These are phyloP conservation scores for Idaea aversata DNA, from an alignment of 2,888 invertebrate species.

Conservation along the genomic window DNA sequence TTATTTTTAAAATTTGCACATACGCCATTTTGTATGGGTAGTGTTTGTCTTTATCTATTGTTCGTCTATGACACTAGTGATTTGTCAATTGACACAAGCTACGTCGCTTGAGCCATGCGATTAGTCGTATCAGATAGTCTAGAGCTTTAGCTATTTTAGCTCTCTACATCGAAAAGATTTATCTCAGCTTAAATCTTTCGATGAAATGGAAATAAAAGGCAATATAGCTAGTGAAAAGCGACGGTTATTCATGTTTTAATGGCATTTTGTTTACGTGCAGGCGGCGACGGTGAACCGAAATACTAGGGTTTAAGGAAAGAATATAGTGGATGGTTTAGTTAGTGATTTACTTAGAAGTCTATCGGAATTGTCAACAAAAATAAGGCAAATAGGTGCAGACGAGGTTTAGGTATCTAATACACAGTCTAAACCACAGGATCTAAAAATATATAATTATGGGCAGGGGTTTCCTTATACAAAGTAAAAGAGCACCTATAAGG, in stretches of 20 bases:
- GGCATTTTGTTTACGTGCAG: conserved; percentile 56
- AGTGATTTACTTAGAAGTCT: neutral
- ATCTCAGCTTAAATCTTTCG: conserved; percentile 22
- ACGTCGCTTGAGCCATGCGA: neutral
- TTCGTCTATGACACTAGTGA: neutral
- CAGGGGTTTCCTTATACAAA: too few species aligned
- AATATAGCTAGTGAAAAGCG: conserved; percentile 41
- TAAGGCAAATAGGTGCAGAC: neutral
- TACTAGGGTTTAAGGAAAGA: conserved; percentile 30
- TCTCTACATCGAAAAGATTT: conserved; percentile 17
- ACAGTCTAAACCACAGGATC: too few species aligned
- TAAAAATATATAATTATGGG: too few species aligned
- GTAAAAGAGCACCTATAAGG: too few species aligned
- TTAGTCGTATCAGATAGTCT: neutral
- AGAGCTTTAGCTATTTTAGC: neutral
- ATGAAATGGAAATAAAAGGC: conserved; percentile 44
- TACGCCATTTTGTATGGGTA: too few species aligned
- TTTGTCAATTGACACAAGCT: neutral
- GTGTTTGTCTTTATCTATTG: too few species aligned
- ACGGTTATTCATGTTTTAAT: conserved; percentile 54
- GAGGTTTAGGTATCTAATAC: neutral
- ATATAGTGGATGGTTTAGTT: conserved; percentile 25
- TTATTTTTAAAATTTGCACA: too few species aligned
- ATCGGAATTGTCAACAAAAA: neutral
- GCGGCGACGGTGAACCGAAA: conserved; percentile 28